Conservation (phyloP, 2,113 vertebrate species). For the Rostratula benghalensis region DNA sequence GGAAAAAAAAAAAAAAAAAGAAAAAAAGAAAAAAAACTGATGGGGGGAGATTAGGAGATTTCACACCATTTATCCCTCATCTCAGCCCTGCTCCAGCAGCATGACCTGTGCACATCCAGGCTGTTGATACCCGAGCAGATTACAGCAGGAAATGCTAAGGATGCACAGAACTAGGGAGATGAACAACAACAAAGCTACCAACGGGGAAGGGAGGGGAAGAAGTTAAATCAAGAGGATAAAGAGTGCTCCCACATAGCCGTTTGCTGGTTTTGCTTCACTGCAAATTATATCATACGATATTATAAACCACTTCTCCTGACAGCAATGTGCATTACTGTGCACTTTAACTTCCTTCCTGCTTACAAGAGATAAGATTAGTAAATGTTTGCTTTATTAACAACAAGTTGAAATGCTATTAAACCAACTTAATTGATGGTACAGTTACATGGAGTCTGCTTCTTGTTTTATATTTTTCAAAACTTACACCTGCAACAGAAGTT, state of each 20-base stretch:
- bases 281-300: constrained; percentile 64
- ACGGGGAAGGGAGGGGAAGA: constrained; percentile 8
- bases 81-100: neutral
- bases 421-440: constrained; percentile 54
- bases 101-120: neutral
- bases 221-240: constrained; percentile 64
- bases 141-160: constrained; percentile 48
- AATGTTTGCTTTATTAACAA: constrained; percentile 71
- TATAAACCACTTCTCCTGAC: constrained; percentile 64
- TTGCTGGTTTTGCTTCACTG: constrained; percentile 62
- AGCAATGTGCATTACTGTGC: constrained; percentile 59
- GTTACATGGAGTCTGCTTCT: constrained; percentile 34
- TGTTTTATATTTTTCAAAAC: constrained; percentile 60
- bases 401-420: constrained; percentile 71
- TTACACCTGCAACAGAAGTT: constrained; percentile 30
- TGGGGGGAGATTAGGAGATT: neutral
- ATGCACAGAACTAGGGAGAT: constrained; percentile 26
- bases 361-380: constrained; percentile 70
- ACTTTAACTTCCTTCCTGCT: constrained; percentile 67
- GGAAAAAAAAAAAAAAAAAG: neutral
- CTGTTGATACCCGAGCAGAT: constrained; percentile 39
- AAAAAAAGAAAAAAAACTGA: neutral
- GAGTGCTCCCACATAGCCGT: constrained; percentile 44
- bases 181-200: constrained; percentile 13
- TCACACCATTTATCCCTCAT: constrained; percentile 6